phyloP scores from a whole-genome alignment of 2,888 invertebrate genomes.

The Trilocha varians region DNA sequence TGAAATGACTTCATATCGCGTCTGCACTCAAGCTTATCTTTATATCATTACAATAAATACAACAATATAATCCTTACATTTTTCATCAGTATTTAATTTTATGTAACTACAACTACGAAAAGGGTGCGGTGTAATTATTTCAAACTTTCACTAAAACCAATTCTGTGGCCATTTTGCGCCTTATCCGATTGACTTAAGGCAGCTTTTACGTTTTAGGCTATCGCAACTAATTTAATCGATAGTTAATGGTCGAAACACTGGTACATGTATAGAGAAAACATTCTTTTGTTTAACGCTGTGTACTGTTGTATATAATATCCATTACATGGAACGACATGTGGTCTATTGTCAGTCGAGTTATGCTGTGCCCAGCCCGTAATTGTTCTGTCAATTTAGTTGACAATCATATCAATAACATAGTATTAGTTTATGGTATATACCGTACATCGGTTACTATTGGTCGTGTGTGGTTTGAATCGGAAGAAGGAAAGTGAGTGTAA shows the following conservation, averaged over 20 bases:
- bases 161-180: background rate
- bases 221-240: background rate
- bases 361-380: slow-evolving; percentile 27
- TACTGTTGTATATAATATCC: slow-evolving; percentile 7
- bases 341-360: slow-evolving; percentile 15
- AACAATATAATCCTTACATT: too few species aligned
- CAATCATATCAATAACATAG: slow-evolving; percentile 30
- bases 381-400: slow-evolving; percentile 33
- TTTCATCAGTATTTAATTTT: background rate
- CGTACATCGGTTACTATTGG: too few species aligned
- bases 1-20: too few species aligned
- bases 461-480: too few species aligned
- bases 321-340: slow-evolving; percentile 22
- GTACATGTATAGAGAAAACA: slow-evolving; percentile 1
- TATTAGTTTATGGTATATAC: background rate
- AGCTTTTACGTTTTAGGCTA: background rate
- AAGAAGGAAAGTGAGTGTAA: too few species aligned
- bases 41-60: too few species aligned
- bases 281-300: slow-evolving; percentile 3
- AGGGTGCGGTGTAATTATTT: background rate
- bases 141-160: background rate
- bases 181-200: background rate
- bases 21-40: too few species aligned
- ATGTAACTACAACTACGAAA: background rate
- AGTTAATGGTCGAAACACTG: slow-evolving; percentile 7